A percentile compares a stretch with the other conserved stretches of the same genome.
These are phyloP conservation scores for Numenius arquata DNA, from an alignment of 2,113 vertebrate species.

Conservation along the genomic window DNA sequence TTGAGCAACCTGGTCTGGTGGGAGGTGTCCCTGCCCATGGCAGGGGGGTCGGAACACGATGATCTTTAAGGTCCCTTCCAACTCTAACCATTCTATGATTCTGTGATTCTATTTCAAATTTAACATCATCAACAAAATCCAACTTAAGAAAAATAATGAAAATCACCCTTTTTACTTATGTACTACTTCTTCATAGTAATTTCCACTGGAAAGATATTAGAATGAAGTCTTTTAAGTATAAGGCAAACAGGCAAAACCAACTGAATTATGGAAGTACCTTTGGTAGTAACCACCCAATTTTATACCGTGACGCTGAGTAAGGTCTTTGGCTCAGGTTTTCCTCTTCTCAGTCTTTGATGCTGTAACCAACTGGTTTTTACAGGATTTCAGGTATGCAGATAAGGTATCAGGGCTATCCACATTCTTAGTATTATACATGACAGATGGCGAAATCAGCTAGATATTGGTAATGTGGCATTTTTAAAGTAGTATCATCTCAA, in stretches of 20 bases:
- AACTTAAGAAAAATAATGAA: background rate
- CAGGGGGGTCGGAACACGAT: too few relatives aligned
- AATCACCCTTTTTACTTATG: background rate
- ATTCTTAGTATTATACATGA: accelerated
- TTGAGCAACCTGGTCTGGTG: too few relatives aligned
- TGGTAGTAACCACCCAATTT: background rate
- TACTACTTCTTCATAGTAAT: background rate
- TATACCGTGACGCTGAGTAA: background rate
- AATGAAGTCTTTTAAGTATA: background rate
- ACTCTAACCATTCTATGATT: too few relatives aligned
- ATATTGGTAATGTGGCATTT: background rate
- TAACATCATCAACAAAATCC: background rate
- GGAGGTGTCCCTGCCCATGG: too few relatives aligned
- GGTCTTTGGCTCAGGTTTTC: background rate
- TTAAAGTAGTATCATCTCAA: background rate
- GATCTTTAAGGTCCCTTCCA: too few relatives aligned
- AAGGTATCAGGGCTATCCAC: background rate
- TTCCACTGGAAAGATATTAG: background rate
- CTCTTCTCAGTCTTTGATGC: background rate
- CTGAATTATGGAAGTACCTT: background rate
- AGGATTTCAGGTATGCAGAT: background rate
- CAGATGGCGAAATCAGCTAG: background rate
- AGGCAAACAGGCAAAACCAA: background rate
- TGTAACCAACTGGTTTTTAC: background rate
- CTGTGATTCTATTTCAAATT: background rate